phyloP scores from a whole-genome alignment of 2,888 invertebrate species.

The Ormyrus thymus region DNA sequence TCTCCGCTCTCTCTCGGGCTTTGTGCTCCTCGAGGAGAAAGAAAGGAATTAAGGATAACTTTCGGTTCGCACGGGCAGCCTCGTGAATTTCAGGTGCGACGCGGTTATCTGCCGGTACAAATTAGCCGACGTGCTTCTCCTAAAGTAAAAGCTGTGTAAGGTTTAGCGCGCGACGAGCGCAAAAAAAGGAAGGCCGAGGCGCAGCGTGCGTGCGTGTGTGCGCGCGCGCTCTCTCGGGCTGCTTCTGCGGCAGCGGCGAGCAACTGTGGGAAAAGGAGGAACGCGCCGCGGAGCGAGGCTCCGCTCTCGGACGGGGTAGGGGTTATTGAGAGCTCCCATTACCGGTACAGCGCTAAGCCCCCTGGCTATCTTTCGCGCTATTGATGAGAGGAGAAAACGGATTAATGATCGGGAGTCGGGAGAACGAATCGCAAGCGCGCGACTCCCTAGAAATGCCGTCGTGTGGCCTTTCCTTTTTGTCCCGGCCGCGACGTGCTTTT shows the following conservation, averaged over 20 bases:
- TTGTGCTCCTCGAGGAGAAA: too few species aligned
- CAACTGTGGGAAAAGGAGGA: constrained; percentile 65
- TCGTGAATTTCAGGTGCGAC: constrained; percentile 60
- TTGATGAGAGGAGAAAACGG: constrained; percentile 72
- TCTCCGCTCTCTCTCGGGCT: too few species aligned
- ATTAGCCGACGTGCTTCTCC: constrained; percentile 70
- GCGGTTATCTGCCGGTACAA: constrained; percentile 67
- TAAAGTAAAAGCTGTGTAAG: constrained; percentile 72
- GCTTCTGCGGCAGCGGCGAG: constrained; percentile 51
- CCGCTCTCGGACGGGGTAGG: constrained; percentile 60
- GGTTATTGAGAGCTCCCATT: constrained; percentile 74
- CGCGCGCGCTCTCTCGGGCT: constrained; percentile 50
- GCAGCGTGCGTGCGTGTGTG: constrained; percentile 46
- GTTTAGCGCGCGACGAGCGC: constrained; percentile 62
- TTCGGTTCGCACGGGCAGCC: constrained; percentile 17
- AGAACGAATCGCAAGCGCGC: constrained; percentile 67
- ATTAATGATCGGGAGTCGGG: constrained; percentile 70
- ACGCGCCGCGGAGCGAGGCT: neutral
- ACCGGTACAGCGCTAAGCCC: constrained; percentile 70
- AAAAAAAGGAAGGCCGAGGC: constrained; percentile 53
- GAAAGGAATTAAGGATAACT: neutral
- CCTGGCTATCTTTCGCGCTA: constrained; percentile 72
- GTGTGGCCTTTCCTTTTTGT: too few species aligned
- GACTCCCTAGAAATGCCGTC: neutral
- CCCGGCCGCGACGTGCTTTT: too few species aligned